A percentile compares a stretch with the other conserved stretches of the same genome.
Conservation (phyloP, 2,888 invertebrate genomes). For the Harmothoe impar region DNA sequence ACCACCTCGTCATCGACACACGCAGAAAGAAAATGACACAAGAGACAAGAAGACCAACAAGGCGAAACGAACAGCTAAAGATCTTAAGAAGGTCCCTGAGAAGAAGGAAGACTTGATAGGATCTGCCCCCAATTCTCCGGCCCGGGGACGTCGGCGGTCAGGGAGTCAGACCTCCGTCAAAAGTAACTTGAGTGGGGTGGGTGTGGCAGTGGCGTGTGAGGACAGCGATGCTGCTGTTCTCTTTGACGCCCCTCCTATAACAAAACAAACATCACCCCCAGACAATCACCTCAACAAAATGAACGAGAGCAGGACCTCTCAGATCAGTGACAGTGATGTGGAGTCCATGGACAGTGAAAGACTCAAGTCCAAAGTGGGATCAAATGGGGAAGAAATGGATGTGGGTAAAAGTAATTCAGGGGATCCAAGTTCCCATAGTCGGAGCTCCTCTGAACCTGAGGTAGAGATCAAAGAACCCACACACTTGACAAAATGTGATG, state of each 20-base stretch:
- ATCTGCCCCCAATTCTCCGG: background rate
- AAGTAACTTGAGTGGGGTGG: conserved; percentile 31
- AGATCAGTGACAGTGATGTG: conserved; percentile 51
- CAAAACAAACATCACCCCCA: background rate
- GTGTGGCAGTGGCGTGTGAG: conserved; percentile 49
- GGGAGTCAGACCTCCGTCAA: conserved; percentile 8
- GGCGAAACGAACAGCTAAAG: conserved; percentile 38
- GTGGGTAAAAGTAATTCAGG: background rate
- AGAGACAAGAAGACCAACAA: conserved; percentile 30
- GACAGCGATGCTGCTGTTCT: conserved; percentile 47
- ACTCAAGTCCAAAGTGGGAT: conserved; percentile 20
- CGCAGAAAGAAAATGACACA: conserved; percentile 45
- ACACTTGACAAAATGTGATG: background rate
- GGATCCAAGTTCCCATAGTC: background rate
- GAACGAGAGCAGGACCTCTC: conserved; percentile 50
- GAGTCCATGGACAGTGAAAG: conserved; percentile 54
- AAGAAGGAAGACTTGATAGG: conserved; percentile 27
- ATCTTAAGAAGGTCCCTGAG: conserved; percentile 35
- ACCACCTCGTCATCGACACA: conserved; percentile 22
- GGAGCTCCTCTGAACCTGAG: background rate
- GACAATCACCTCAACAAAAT: conserved; percentile 43
- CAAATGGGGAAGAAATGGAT: conserved; percentile 15
- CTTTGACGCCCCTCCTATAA: background rate
- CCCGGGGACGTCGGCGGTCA: background rate
- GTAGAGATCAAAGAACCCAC: background rate